Evolutionary conservation across 2,113 vertebrate genomes (phyloP), one percentile per base, ranked within the genome.

Genomic region (Phyllostomus discolor): DNA sequence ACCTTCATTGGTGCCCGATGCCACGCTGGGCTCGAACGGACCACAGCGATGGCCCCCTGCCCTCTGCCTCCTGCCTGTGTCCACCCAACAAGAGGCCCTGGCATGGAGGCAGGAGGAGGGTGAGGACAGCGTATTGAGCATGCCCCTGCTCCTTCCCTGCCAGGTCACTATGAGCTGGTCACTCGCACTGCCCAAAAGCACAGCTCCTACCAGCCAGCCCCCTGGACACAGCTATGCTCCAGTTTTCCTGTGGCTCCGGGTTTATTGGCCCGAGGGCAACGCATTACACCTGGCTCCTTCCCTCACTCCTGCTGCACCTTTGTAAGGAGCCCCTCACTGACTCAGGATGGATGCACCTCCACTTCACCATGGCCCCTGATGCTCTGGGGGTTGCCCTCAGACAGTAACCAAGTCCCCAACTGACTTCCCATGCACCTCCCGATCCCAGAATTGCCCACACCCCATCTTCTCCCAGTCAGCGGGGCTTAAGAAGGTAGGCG

Each of bases 231-330:
- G 41, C 76, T 35, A 4, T 2, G 12, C 66, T 54, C 33, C 52
- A 1, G 8, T 59, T 9, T 2, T 64, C 62, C 59, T 28, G 26
- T 28, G 26, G 9, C 59, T 5, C 11, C 22, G 14, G 20, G n/a
- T 48, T 33, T 16, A 7, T 11, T 2, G 19, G 10, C 80, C 66
- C 0, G 0, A n/a, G 11, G 35, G 6, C 15, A 11, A 62, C 3
- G 4, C 28, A 6, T 6, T 0, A 6, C 2, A 11, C 54, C 93
- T 43, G 35, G 41, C 54, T n/a, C 10, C 0, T 31, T 31, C 52
- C 54, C 52, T 26, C 43, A 10, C 38, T 22, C 54, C 70, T 16
- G 6, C 54, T 16, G 11, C 12, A 7, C 46, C 48, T 43, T 26
- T 28, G 26, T 17, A 41, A 88, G 70, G 26, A 82, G 66, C 24